Conservation (phyloP, 2,888 invertebrate genomes). For the Mimumesa dahlbomi region DNA sequence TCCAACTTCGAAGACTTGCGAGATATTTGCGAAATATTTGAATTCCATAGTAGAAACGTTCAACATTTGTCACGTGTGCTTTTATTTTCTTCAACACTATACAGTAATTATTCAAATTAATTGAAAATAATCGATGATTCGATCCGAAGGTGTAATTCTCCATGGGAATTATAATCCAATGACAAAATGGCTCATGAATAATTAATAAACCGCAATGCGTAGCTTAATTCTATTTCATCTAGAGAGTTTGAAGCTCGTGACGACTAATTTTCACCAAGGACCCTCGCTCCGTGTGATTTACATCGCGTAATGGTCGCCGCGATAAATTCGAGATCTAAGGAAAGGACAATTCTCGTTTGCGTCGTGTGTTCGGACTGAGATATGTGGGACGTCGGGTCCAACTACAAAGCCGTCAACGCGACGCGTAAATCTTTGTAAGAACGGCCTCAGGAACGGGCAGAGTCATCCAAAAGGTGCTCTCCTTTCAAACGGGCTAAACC, state of each 20-base stretch:
- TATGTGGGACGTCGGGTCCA: conserved; percentile 64
- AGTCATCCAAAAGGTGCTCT: conserved; percentile 29
- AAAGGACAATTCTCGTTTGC: conserved; percentile 64
- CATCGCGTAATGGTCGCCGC: conserved; percentile 56
- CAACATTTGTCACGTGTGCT: too few relatives aligned
- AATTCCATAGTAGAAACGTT: neutral
- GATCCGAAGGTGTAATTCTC: too few relatives aligned
- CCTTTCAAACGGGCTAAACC: conserved; percentile 23
- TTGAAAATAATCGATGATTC: too few relatives aligned
- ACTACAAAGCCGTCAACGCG: conserved; percentile 74
- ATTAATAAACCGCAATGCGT: conserved; percentile 3
- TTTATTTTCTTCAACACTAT: neutral
- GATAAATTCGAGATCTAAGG: conserved; percentile 72
- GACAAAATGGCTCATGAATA: too few relatives aligned
- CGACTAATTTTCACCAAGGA: conserved; percentile 63
- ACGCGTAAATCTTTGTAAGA: conserved; percentile 68
- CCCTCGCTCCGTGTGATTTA: conserved; percentile 64
- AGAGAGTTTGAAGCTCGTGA: conserved; percentile 24
- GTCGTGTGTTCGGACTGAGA: conserved; percentile 53
- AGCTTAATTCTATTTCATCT: conserved; percentile 25
- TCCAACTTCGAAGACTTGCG: neutral
- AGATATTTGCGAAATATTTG: neutral
- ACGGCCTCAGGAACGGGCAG: conserved; percentile 34
- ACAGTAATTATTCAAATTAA: too few relatives aligned
- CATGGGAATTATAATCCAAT: too few relatives aligned